phyloP scores from a whole-genome alignment of 2,113 vertebrate genomes.

The Bucco capensis region DNA sequence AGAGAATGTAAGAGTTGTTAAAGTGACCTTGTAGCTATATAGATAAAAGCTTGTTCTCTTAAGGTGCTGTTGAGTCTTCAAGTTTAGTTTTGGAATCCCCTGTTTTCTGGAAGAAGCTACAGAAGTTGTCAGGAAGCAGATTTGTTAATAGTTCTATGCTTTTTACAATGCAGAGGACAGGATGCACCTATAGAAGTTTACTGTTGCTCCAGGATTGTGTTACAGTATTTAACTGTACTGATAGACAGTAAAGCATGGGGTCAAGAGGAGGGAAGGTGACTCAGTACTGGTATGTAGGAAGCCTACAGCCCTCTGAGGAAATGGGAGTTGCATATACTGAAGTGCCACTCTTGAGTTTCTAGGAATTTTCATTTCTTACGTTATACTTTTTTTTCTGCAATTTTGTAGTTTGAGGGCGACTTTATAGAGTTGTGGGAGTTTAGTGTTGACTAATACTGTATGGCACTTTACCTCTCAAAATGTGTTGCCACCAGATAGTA shows the following conservation, averaged over 20 bases:
- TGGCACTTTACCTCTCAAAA: background rate
- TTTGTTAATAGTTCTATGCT: background rate
- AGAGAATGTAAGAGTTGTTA: background rate
- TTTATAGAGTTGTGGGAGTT: background rate
- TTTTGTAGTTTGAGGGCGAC: background rate
- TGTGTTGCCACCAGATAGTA: background rate
- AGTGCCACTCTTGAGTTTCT: background rate
- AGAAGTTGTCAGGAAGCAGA: background rate
- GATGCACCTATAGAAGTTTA: background rate
- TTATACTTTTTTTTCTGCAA: background rate
- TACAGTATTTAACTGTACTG: background rate
- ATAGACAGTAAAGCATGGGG: background rate
- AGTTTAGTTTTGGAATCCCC: background rate
- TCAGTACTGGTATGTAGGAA: background rate
- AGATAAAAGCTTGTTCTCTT: background rate
- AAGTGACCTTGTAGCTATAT: background rate
- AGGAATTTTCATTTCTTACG: background rate
- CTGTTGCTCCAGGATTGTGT: background rate
- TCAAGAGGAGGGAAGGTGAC: background rate
- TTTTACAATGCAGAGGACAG: background rate
- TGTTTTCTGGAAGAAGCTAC: background rate
- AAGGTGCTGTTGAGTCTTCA: background rate
- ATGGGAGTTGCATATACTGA: fast-evolving
- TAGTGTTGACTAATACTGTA: background rate
- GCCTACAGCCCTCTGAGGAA: background rate